A percentile compares a stretch with the other conserved stretches of the same genome.
phyloP scores from a whole-genome alignment of 2,888 invertebrate genomes.

The Campopleginae sp. region DNA sequence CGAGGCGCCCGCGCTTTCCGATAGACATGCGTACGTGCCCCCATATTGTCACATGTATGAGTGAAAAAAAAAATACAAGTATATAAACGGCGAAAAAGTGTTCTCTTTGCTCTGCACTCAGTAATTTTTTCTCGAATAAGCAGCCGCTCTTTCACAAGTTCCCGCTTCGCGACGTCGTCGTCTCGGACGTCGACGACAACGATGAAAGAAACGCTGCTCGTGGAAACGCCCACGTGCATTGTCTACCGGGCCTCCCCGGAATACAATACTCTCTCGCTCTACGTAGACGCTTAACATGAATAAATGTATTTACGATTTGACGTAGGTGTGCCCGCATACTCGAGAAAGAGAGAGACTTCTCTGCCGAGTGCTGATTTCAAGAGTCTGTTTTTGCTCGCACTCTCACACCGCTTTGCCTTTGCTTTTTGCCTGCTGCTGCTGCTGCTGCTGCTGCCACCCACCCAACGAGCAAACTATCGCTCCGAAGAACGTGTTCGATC shows the following conservation, averaged over 20 bases:
- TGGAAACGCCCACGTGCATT: conserved; percentile 83
- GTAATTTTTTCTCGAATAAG: conserved; percentile 39
- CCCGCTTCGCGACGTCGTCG: conserved; percentile 47
- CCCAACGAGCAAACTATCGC: conserved; percentile 61
- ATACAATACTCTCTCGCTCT: conserved; percentile 82
- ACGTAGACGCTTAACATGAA: conserved; percentile 80
- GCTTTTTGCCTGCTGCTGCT: not conserved
- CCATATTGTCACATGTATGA: not conserved
- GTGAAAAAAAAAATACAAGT: not conserved
- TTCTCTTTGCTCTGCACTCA: conserved; percentile 49
- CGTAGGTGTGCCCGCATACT: conserved; percentile 70
- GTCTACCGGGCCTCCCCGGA: conserved; percentile 79
- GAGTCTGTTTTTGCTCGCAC: conserved; percentile 35
- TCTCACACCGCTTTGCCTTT: conserved; percentile 32
- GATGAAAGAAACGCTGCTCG: conserved; percentile 74
- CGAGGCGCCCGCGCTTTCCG: conserved; percentile 60
- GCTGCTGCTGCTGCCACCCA: conserved; percentile 51
- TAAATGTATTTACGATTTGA: conserved; percentile 82
- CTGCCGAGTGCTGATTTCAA: conserved; percentile 45
- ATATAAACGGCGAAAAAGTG: conserved; percentile 2
- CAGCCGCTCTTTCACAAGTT: conserved; percentile 35
- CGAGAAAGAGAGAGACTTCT: conserved; percentile 47
- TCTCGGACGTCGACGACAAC: conserved; percentile 66
- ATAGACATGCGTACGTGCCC: conserved; percentile 32
- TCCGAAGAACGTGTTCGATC: conserved; percentile 63